Evolutionary conservation across 1,140 invertebrate genomes (phyloP).

Genomic region (Pseudomyrmex cubaensis): DNA sequence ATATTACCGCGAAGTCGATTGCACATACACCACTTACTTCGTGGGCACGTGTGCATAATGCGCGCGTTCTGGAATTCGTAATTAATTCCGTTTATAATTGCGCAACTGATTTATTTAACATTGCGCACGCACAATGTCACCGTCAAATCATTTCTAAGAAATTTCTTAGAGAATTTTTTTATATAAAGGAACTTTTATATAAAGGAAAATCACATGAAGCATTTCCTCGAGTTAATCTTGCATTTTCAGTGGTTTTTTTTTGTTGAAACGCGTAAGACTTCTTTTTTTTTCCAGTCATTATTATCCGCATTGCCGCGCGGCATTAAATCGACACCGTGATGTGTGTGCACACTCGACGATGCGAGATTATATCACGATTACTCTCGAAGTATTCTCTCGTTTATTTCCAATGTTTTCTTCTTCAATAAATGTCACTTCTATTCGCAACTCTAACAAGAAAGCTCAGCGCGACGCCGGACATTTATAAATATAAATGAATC

Average conservation of each 20-base stretch:
- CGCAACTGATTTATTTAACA: not conserved
- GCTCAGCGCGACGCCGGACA: slow-evolving; percentile 23
- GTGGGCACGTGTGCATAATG: not conserved
- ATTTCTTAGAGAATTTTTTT: not conserved
- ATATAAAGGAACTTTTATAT: not conserved
- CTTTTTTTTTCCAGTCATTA: not conserved
- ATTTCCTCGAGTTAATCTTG: not conserved
- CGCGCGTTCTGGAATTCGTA: not conserved
- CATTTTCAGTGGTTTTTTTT: not conserved
- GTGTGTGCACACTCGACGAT: slow-evolving; percentile 20
- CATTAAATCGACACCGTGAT: slow-evolving; percentile 29
- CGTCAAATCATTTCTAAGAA: not conserved
- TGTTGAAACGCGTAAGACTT: slow-evolving; percentile 1
- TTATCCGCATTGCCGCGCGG: slow-evolving; percentile 29
- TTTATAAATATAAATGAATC: slow-evolving; percentile 56
- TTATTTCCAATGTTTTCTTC: slow-evolving; percentile 17
- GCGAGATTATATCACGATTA: slow-evolving; percentile 47
- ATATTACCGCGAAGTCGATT: not conserved
- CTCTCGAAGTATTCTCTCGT: slow-evolving; percentile 22
- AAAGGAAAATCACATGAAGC: not conserved
- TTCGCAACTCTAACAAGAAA: slow-evolving; percentile 27
- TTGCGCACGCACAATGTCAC: not conserved
- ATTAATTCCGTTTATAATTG: not conserved
- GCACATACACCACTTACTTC: not conserved
- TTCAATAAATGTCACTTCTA: slow-evolving; percentile 56